A percentile compares a stretch with the other conserved stretches of the same genome.
Evolutionary conservation across 1,140 invertebrate genomes (phyloP).

Genomic region (Drosophila ohnishii): DNA sequence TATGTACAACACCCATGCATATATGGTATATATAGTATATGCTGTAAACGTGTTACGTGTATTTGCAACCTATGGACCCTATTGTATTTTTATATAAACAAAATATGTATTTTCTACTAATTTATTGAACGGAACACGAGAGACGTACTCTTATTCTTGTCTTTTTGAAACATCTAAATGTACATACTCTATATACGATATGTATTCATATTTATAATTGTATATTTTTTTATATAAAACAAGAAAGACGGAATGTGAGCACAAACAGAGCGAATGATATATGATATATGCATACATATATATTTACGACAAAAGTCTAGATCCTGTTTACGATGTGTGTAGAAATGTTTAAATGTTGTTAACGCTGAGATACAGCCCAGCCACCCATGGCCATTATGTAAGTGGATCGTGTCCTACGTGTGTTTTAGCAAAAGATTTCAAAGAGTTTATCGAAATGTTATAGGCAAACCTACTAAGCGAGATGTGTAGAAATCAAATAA

Average conservation of each 20-base stretch:
- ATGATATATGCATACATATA: background rate
- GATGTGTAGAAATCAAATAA: slow-evolving; percentile 59
- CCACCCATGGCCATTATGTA: slow-evolving; percentile 37
- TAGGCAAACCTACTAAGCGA: slow-evolving; percentile 50
- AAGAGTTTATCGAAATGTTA: slow-evolving; percentile 71
- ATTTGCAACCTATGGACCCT: slow-evolving; percentile 73
- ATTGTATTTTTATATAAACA: slow-evolving; percentile 77
- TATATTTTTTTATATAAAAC: slow-evolving; percentile 38
- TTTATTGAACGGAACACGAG: slow-evolving; percentile 53
- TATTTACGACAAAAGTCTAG: slow-evolving; percentile 25
- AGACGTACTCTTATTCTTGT: slow-evolving; percentile 39
- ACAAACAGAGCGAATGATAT: slow-evolving; percentile 28
- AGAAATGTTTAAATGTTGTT: slow-evolving; percentile 50
- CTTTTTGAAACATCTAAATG: slow-evolving; percentile 45
- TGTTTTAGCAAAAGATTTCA: slow-evolving; percentile 50
- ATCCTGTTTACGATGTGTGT: slow-evolving; percentile 49
- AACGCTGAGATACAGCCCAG: slow-evolving; percentile 12
- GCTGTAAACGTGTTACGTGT: slow-evolving; percentile 38
- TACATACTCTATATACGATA: slow-evolving; percentile 42
- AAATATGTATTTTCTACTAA: slow-evolving; percentile 72
- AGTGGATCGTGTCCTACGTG: slow-evolving; percentile 46
- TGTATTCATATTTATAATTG: slow-evolving; percentile 50
- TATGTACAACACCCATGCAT: slow-evolving; percentile 24
- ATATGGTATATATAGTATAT: slow-evolving; percentile 4
- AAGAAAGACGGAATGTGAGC: background rate